Percentiles rank a stretch among this genome's conserved stretches.
These are phyloP conservation scores for Clavelina lepadiformis DNA, from an alignment of 23 tunicate species.

Conservation along the genomic window DNA sequence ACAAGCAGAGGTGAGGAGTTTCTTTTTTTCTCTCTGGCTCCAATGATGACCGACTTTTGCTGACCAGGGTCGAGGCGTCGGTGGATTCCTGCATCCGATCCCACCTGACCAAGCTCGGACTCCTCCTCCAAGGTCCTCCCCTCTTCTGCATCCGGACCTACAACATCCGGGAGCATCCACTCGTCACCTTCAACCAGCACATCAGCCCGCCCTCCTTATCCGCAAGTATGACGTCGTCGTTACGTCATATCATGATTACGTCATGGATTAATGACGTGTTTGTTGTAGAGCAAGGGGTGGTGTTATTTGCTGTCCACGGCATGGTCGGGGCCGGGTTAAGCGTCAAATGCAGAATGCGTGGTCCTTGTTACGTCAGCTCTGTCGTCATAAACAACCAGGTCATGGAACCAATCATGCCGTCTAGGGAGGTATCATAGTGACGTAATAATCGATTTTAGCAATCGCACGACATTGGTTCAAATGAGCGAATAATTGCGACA, in stretches of 20 bases:
- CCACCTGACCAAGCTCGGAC: conserved; percentile 29
- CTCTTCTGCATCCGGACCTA: conserved; percentile 37
- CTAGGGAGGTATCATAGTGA: conserved; percentile 34
- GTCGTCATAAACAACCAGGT: conserved; percentile 52
- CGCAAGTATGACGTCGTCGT: conserved; percentile 25
- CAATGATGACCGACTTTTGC: no score
- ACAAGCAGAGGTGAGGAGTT: conserved; percentile 22
- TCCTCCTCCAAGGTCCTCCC: conserved; percentile 42
- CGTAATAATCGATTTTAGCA: no score
- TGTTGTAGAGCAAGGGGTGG: conserved; percentile 45
- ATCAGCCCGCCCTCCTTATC: conserved; percentile 38
- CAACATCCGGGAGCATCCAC: conserved; percentile 64
- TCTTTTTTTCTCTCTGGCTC: no score
- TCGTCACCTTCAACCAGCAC: conserved; percentile 41
- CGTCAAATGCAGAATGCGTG: conserved; percentile 68
- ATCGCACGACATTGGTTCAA: no score
- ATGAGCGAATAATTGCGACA: no score
- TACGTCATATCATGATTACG: neutral
- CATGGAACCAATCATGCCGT: conserved; percentile 83
- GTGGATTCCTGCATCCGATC: conserved; percentile 32
- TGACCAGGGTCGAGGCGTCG: conserved; percentile 15
- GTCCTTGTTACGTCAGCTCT: conserved; percentile 69
- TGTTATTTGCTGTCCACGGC: conserved; percentile 74
- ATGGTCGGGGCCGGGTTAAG: conserved; percentile 37
- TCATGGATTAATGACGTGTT: neutral